Conservation (phyloP, 2,888 invertebrate genomes). For the Rambutsinella grinnellia region DNA sequence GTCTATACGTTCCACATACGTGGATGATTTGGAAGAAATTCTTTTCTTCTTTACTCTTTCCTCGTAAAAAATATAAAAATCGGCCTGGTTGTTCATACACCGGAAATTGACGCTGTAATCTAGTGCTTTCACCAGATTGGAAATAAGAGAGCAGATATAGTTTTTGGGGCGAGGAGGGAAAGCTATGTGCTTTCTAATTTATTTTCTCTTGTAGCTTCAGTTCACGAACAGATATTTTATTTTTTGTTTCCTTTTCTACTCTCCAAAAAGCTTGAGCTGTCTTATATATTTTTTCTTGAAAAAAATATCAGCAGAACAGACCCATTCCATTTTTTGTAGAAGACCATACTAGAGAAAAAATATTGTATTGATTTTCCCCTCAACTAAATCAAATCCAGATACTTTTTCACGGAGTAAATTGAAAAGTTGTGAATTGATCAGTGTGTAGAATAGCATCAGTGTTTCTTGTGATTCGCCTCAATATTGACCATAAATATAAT, state of each 20-base stretch:
- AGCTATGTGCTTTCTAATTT: background rate
- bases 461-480: too few species aligned
- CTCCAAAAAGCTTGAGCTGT: too few species aligned
- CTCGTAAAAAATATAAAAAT: conserved; percentile 3
- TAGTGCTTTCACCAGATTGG: conserved; percentile 53
- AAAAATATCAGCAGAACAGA: background rate
- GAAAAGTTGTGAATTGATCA: conserved; percentile 30
- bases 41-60: background rate
- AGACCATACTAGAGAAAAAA: background rate
- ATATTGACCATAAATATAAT: too few species aligned
- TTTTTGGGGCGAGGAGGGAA: too few species aligned
- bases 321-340: conserved; percentile 5
- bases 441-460: background rate
- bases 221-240: background rate
- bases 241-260: background rate
- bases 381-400: background rate
- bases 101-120: conserved; percentile 54
- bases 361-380: background rate
- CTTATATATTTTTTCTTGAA: too few species aligned
- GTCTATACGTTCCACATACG: too few species aligned
- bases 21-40: background rate
- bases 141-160: conserved; percentile 41
- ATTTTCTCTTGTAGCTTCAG: background rate
- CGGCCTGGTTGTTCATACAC: conserved; percentile 43
- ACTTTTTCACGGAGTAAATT: conserved; percentile 14